These are phyloP conservation scores for Epinephelus lanceolatus DNA, from an alignment of 2,113 vertebrate genomes.

Conservation along the genomic window DNA sequence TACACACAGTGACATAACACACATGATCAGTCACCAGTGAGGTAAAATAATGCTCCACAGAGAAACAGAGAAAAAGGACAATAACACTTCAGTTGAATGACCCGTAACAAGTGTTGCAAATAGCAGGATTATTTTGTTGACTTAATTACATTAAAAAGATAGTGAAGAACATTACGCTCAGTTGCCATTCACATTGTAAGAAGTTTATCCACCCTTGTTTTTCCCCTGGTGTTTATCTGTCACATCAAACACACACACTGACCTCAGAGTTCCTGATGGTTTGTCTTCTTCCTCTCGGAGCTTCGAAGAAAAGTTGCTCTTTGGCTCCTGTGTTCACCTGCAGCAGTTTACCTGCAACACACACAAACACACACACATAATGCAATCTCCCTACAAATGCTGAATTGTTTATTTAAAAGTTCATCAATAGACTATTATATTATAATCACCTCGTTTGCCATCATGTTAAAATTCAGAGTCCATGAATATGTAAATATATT, in stretches of 20 bases:
- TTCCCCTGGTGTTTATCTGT: too few relatives aligned
- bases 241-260: neutral
- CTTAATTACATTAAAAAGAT: too few relatives aligned
- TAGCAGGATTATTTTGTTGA: too few relatives aligned
- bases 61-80: neutral
- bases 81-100: slow-evolving; percentile 1
- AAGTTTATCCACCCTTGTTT: too few relatives aligned
- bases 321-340: slow-evolving; percentile 98
- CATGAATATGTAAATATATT: too few relatives aligned
- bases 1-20: slow-evolving; percentile 58
- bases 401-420: neutral
- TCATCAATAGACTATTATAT: too few relatives aligned
- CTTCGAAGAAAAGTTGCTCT: slow-evolving; percentile 96
- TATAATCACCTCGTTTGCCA: too few relatives aligned
- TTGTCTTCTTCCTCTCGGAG: slow-evolving; percentile 87
- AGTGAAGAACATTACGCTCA: too few relatives aligned
- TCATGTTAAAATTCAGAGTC: too few relatives aligned
- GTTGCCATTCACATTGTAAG: too few relatives aligned
- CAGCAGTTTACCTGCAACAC: slow-evolving; percentile 90
- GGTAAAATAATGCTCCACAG: neutral
- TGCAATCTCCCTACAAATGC: neutral
- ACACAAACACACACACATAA: slow-evolving; percentile 14
- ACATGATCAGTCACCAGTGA: neutral
- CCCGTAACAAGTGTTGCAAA: too few relatives aligned
- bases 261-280: slow-evolving; percentile 68